phyloP scores from a whole-genome alignment of 2,797 vertebrate genomes.

The Galago senegalensis region DNA sequence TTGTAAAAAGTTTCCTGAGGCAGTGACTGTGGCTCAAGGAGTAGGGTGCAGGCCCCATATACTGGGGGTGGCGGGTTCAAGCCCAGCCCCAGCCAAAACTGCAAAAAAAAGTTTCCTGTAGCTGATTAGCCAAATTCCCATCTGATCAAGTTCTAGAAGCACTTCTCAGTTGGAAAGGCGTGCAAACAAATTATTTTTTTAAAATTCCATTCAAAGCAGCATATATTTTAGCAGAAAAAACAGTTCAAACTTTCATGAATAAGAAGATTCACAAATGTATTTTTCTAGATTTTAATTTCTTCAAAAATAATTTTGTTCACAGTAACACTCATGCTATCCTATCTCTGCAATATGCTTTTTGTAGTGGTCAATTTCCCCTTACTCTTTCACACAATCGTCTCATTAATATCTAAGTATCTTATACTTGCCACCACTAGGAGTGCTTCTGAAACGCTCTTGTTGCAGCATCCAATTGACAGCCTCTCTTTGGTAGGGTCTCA shows the following conservation, averaged over 20 bases:
- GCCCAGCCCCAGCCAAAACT: no score
- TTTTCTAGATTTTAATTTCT: conserved; percentile 39
- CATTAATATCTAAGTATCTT: not conserved
- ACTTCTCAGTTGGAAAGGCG: not conserved
- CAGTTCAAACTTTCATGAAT: not conserved
- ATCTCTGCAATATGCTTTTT: not conserved
- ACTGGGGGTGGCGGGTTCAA: no score
- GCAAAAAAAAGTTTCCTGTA: not conserved
- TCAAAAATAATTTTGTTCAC: conserved; percentile 23
- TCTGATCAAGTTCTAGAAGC: conserved; percentile 23
- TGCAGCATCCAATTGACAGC: conserved; percentile 98
- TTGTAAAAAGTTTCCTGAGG: conserved; percentile 1
- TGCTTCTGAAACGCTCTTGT: conserved; percentile 91
- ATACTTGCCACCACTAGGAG: conserved; percentile 88
- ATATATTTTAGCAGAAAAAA: conserved; percentile 57
- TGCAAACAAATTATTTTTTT: conserved; percentile 32
- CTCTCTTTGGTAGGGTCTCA: conserved; percentile 96
- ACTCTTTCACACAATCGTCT: not conserved
- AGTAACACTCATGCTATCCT: not conserved
- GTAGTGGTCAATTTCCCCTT: not conserved
- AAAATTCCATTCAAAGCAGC: conserved; percentile 13
- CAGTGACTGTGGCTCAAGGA: no score
- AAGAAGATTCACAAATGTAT: not conserved
- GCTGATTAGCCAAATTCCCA: not conserved
- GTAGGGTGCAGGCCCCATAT: no score